Evolutionary conservation across 2,113 vertebrate genomes (phyloP).

Genomic region (Merops nubicus): DNA sequence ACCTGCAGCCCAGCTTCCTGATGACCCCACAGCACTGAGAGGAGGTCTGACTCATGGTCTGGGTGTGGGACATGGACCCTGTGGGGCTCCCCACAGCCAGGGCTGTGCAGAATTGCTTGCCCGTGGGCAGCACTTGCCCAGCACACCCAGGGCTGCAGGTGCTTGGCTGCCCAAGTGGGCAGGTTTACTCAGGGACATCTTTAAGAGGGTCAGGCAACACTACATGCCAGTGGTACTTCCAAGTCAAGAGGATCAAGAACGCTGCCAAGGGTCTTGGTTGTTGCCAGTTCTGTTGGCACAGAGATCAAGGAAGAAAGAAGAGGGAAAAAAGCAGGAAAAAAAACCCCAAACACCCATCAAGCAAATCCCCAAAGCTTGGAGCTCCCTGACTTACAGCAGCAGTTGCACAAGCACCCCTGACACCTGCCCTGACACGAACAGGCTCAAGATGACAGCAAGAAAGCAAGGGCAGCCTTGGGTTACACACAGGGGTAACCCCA

Average conservation of each 20-base stretch:
- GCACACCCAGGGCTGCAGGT: background rate
- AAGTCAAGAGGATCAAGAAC: background rate
- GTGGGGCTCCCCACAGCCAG: background rate
- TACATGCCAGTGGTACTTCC: background rate
- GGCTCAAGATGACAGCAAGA: background rate
- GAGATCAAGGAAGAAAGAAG: constrained; percentile 1
- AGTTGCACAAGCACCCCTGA: background rate
- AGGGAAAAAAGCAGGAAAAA: background rate
- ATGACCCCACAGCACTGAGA: background rate
- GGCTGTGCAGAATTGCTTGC: background rate
- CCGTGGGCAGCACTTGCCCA: background rate
- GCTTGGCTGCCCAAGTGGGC: background rate
- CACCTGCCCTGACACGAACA: background rate
- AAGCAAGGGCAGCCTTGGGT: background rate
- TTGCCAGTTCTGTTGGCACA: constrained; percentile 27
- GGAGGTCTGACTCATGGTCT: background rate
- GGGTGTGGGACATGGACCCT: rapidly evolving
- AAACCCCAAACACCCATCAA: background rate
- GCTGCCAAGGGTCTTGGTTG: constrained; percentile 31
- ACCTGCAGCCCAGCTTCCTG: background rate
- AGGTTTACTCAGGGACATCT: background rate
- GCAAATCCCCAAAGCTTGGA: background rate
- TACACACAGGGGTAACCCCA: rapidly evolving
- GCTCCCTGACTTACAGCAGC: background rate
- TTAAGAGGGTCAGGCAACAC: background rate